Conservation (phyloP, 2,113 vertebrate species). For the Onychostruthus taczanowskii region DNA sequence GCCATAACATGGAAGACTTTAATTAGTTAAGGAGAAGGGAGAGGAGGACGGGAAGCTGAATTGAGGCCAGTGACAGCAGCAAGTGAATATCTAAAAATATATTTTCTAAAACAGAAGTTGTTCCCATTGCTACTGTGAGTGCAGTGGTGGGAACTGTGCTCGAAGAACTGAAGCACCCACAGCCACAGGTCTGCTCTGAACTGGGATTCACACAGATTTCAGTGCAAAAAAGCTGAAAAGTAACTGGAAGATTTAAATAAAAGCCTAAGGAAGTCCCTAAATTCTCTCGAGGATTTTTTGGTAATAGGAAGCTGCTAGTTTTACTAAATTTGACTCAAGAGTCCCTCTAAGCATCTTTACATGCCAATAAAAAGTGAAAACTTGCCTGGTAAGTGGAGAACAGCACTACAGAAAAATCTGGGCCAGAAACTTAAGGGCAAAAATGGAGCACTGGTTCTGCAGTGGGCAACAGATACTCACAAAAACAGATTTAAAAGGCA, state of each 20-base stretch:
- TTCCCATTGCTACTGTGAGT: background rate
- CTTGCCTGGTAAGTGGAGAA: background rate
- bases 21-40: conserved; percentile 9
- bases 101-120: background rate
- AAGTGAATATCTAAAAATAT: background rate
- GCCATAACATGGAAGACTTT: conserved; percentile 40
- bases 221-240: background rate
- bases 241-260: background rate
- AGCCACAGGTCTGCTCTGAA: background rate
- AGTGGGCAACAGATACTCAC: background rate
- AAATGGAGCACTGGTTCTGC: background rate
- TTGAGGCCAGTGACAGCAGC: background rate
- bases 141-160: background rate
- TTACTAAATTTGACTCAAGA: background rate
- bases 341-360: background rate
- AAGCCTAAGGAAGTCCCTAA: background rate
- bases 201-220: background rate
- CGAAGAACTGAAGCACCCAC: background rate
- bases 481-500: background rate
- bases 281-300: background rate
- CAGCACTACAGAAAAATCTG: background rate
- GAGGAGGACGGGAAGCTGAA: background rate
- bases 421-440: background rate
- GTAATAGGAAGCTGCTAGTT: background rate
- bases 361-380: background rate